Evolutionary conservation across 1,140 invertebrate genomes (phyloP).

Genomic region (Saccostrea echinata): DNA sequence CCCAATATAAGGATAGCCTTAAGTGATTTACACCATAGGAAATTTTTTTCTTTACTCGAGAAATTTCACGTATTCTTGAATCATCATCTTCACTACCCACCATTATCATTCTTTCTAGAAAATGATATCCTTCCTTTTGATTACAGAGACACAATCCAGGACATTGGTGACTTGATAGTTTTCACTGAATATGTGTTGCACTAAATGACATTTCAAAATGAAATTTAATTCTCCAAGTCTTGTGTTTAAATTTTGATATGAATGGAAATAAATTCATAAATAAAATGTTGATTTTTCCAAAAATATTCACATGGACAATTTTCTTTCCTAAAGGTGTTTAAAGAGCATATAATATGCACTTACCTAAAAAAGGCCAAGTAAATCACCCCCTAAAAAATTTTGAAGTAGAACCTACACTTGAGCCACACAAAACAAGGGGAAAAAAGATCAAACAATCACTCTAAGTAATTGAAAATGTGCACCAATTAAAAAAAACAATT

Average conservation of each 20-base stretch:
- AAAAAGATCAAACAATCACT: conserved; percentile 19
- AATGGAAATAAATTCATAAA: no score
- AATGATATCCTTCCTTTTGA: conserved; percentile 1
- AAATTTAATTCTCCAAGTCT: no score
- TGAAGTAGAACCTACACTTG: conserved; percentile 15
- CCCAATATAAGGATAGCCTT: conserved; percentile 11
- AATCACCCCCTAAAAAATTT: neutral
- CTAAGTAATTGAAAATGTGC: conserved; percentile 30
- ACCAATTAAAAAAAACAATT: conserved; percentile 36
- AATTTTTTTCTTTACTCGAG: neutral
- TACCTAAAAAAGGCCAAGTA: no score
- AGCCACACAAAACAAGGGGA: neutral
- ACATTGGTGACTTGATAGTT: neutral
- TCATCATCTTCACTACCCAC: conserved; percentile 1
- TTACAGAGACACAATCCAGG: neutral
- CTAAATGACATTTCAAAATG: neutral
- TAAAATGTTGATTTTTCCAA: no score
- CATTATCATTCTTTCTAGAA: conserved; percentile 3
- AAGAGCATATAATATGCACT: no score
- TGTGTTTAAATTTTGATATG: no score
- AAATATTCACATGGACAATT: no score
- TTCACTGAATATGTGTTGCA: neutral
- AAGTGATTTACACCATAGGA: conserved; percentile 1
- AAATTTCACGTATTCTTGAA: conserved; percentile 5
- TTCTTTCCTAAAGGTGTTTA: no score